Conservation (phyloP, 2,888 invertebrate genomes). For the Seira musarum region DNA sequence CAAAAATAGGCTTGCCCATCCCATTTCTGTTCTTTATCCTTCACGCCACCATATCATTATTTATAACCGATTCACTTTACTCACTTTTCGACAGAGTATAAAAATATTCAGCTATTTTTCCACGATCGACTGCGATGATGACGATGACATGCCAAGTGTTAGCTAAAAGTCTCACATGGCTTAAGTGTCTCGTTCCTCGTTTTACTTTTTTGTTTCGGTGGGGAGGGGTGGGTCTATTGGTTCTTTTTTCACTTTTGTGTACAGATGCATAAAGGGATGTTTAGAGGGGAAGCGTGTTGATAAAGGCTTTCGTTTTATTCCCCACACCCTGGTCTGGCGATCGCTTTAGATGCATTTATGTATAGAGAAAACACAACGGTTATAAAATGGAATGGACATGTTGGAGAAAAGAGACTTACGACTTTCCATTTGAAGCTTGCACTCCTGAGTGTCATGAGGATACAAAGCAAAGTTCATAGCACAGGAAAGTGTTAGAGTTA, state of each 20-base stretch:
- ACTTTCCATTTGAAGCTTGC: conserved; percentile 95
- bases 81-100: neutral
- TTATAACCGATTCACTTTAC: neutral
- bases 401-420: conserved; percentile 78
- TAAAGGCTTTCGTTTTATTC: conserved; percentile 4
- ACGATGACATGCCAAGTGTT: conserved; percentile 44
- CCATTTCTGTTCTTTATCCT: neutral
- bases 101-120: conserved; percentile 2
- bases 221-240: neutral
- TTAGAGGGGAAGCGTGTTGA: conserved; percentile 1
- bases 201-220: conserved; percentile 3
- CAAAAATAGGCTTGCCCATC: neutral
- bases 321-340: neutral
- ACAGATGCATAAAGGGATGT: neutral
- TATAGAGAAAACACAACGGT: neutral
- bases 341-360: neutral
- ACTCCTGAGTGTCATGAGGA: conserved; percentile 95
- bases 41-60: conserved; percentile 11
- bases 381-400: neutral
- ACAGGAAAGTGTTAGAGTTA: conserved; percentile 90
- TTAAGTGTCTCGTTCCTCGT: conserved; percentile 30
- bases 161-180: conserved; percentile 50
- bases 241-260: neutral
- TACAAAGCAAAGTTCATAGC: conserved; percentile 96
- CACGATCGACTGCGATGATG: conserved; percentile 1